phyloP scores from a whole-genome alignment of 2,797 vertebrate genomes.

The Tachyglossus aculeatus region DNA sequence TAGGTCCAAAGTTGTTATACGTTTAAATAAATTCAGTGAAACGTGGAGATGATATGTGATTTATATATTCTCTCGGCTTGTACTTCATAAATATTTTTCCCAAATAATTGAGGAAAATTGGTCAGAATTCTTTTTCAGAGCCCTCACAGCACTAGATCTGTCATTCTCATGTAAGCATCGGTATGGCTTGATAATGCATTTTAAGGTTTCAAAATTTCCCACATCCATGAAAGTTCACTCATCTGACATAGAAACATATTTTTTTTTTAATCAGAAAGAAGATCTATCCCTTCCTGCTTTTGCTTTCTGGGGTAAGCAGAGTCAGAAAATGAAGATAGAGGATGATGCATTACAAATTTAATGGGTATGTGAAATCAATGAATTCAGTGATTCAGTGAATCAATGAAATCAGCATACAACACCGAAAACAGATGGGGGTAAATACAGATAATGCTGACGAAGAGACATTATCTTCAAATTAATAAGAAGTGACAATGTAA shows the following conservation, averaged over 20 bases:
- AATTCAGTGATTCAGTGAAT: not conserved
- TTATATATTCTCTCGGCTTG: no score
- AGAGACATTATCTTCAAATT: not conserved
- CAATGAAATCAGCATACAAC: conserved; percentile 2
- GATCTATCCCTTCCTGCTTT: not conserved
- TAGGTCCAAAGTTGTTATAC: no score
- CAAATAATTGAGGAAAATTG: no score
- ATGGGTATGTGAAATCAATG: not conserved
- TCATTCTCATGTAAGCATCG: not conserved
- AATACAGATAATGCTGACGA: not conserved
- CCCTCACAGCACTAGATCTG: not conserved
- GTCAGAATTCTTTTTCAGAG: not conserved
- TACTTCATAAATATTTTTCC: no score
- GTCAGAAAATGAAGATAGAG: not conserved
- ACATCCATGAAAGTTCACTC: not conserved
- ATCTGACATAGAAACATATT: not conserved
- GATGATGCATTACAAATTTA: not conserved
- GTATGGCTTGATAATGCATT: not conserved
- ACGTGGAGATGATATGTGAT: no score
- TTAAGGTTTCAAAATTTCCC: not conserved
- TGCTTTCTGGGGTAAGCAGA: not conserved
- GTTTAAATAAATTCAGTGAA: no score
- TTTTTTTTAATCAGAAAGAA: conserved; percentile 19
- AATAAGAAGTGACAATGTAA: not conserved
- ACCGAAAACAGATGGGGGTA: not conserved